Base-by-base conservation (phyloP, 2,888 invertebrate genomes). In the Prenolepis imparis region DNA sequence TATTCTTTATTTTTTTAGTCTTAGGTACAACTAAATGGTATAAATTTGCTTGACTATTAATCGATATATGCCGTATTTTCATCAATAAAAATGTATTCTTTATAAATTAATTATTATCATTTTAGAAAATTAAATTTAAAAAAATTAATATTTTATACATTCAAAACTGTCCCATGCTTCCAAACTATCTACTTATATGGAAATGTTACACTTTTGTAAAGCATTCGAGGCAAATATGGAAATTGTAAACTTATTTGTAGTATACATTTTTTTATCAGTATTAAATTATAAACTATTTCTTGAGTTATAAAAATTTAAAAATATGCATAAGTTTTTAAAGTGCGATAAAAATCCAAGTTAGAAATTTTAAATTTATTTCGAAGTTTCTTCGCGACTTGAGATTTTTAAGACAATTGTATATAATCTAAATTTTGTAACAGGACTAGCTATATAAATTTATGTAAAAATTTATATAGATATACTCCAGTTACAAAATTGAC, bases 1-100 rank as follows among this genome's bases (percentile, higher is more conserved):
- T 73, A 18, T 73, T 63, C 39, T 55, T 67, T 77, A 55, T 59
- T 72, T 63, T 57, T 36, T 15, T 28, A 64, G 28, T 57, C 32
- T 73, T 18, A 6, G 21, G 0, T 21, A 32, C 12, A 24, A n/a
- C 12, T 28, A 41, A 41, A 70, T 52, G 24, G 5, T 81, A 39
- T 15, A 70, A 44, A 39, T 67, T 59, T 64, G n/a, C 1, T 67
- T 66, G 12, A 52, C n/a, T 39, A 4, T 77, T 66, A 77, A 66
- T 66, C 12, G 11, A 28, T 55, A 41, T 5, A 11, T 11, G 0
- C 15, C 6, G 5, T 66, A 0, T 66, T 77, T 55, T 66, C 1
- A 12, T 66, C 12, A 66, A 4, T 39, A n/a, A 64, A 36, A n/a
- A n/a, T 48, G 6, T 52, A 28, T 57, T 8, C 15, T 44, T 52